A percentile compares a stretch with the other conserved stretches of the same genome.
Evolutionary conservation across 2,797 vertebrate species (phyloP).

Genomic region (Muscicapa comitata): DNA sequence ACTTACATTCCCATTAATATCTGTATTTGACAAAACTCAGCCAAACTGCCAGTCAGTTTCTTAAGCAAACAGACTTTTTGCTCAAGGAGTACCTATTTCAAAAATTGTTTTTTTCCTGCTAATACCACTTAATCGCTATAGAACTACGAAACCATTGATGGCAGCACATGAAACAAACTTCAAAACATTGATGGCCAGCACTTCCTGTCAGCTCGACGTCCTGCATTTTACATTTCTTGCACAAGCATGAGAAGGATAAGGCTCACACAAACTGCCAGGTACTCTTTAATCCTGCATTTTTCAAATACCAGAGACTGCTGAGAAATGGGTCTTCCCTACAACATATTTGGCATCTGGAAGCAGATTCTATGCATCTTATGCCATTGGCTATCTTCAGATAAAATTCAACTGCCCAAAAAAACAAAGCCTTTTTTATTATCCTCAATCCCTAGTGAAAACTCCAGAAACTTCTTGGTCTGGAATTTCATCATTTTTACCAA

Average conservation of each 20-base stretch:
- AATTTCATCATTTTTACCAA: not conserved
- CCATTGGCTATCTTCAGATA: not conserved
- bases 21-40: not conserved
- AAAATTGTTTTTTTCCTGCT: not conserved
- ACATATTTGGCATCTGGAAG: not conserved
- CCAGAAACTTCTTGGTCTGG: not conserved
- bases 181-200: too few relatives aligned
- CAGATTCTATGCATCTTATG: not conserved
- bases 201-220: not conserved
- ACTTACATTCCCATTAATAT: not conserved
- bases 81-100: not conserved
- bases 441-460: not conserved
- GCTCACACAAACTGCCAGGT: not conserved
- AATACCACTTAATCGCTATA: not conserved
- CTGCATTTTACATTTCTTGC: not conserved
- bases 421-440: not conserved
- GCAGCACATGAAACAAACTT: not conserved
- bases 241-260: not conserved
- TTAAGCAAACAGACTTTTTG: not conserved
- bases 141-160: not conserved
- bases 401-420: not conserved
- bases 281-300: not conserved
- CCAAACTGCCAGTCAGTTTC: not conserved
- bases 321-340: not conserved
- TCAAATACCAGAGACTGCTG: not conserved